Conservation (phyloP, 1,140 invertebrate species). For the Homalodisca vitripennis region DNA sequence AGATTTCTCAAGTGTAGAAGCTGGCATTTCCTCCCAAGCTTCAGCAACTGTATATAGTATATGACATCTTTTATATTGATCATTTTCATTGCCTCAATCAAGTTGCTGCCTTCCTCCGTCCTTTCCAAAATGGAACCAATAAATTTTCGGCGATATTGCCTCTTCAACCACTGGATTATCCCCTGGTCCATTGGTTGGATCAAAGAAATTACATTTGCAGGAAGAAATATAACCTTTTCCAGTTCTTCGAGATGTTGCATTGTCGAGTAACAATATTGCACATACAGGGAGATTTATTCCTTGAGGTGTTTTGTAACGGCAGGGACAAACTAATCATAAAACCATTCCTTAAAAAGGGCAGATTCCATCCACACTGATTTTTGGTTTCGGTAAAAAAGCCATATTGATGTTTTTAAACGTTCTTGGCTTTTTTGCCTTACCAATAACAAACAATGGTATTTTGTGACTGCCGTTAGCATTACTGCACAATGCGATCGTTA, state of each 20-base stretch:
- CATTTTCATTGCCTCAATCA: neutral
- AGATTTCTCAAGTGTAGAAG: slow-evolving; percentile 1
- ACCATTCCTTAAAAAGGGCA: slow-evolving; percentile 1
- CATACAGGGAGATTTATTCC: slow-evolving; percentile 34
- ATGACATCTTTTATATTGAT: slow-evolving; percentile 18
- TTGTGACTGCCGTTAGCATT: slow-evolving; percentile 24
- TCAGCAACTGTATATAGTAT: neutral
- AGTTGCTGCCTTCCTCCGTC: neutral
- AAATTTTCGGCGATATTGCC: slow-evolving; percentile 5
- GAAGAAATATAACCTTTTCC: slow-evolving; percentile 44
- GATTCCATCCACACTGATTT: slow-evolving; percentile 20
- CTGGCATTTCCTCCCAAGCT: neutral
- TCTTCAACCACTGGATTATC: neutral
- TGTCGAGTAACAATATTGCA: too few relatives aligned
- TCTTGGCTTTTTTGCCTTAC: slow-evolving; percentile 11
- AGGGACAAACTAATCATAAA: slow-evolving; percentile 33
- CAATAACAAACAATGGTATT: slow-evolving; percentile 20
- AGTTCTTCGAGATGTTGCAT: too few relatives aligned
- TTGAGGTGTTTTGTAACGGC: slow-evolving; percentile 29
- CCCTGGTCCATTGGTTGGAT: slow-evolving; percentile 52
- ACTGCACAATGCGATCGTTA: slow-evolving; percentile 32
- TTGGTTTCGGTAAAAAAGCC: slow-evolving; percentile 9
- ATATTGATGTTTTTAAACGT: slow-evolving; percentile 25
- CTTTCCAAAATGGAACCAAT: slow-evolving; percentile 9
- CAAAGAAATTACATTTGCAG: slow-evolving; percentile 49